Conservation (phyloP, 1,140 invertebrate species). For the Conus ventricosus region DNA sequence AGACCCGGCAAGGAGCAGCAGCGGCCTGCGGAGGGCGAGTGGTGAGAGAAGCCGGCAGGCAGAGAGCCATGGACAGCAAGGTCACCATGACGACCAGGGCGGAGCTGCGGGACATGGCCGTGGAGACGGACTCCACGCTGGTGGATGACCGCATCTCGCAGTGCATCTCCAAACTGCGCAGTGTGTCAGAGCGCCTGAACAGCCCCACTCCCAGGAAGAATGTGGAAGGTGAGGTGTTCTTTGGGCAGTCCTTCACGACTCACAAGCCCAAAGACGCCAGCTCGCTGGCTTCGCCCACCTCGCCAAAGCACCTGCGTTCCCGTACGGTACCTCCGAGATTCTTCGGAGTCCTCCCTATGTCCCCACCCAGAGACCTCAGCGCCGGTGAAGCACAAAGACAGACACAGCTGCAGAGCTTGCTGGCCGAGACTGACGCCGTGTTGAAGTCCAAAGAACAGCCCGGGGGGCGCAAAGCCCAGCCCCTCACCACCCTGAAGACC, state of each 20-base stretch:
- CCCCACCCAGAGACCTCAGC: conserved; percentile 25
- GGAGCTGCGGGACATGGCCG: conserved; percentile 52
- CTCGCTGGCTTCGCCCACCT: background rate
- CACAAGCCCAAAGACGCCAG: conserved; percentile 2
- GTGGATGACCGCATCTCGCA: conserved; percentile 63
- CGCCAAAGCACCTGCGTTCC: background rate
- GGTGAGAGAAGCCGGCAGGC: conserved; percentile 7
- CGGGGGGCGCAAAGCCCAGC: conserved; percentile 63
- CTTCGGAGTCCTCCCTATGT: background rate
- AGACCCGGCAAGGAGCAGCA: background rate
- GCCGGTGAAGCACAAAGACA: conserved; percentile 54
- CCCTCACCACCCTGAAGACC: conserved; percentile 67
- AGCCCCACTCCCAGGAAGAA: conserved; percentile 59
- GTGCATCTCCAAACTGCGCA: conserved; percentile 66
- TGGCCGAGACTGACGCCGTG: conserved; percentile 54
- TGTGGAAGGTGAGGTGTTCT: conserved; percentile 42
- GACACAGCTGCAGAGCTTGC: conserved; percentile 54
- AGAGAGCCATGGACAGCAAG: conserved; percentile 49
- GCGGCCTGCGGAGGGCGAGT: background rate
- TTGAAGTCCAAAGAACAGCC: conserved; percentile 51
- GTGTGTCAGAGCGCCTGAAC: conserved; percentile 65
- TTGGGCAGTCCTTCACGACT: conserved; percentile 48
- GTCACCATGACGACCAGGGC: conserved; percentile 53
- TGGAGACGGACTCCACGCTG: conserved; percentile 54
- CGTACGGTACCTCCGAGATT: background rate